These are phyloP conservation scores for Procambarus virginalis DNA, from an alignment of 1,140 invertebrate species.

Conservation along the genomic window DNA sequence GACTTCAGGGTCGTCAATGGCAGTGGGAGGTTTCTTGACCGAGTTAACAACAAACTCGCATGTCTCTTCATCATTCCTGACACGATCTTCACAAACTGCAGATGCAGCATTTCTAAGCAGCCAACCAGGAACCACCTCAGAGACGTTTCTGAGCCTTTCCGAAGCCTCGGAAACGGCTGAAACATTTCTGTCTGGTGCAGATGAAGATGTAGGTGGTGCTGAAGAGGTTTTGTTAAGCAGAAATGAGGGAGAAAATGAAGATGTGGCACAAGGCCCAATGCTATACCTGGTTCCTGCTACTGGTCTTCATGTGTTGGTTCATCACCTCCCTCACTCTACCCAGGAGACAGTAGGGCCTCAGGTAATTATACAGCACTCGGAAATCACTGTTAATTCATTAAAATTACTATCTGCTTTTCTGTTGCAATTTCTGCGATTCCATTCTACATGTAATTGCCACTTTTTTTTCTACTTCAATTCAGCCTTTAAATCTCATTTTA, in stretches of 20 bases:
- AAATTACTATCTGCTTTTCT: too few species aligned
- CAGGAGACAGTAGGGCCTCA: constrained; percentile 8
- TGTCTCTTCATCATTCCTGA: neutral
- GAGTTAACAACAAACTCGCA: neutral
- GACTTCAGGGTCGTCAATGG: neutral
- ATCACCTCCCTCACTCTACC: constrained; percentile 16
- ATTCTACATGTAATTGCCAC: too few species aligned
- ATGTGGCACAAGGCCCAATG: constrained; percentile 3
- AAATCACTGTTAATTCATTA: too few species aligned
- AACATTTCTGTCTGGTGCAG: constrained; percentile 4
- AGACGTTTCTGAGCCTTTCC: constrained; percentile 10
- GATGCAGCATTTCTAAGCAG: constrained; percentile 8
- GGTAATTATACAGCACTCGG: neutral
- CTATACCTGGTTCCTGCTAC: constrained; percentile 19
- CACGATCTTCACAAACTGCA: neutral
- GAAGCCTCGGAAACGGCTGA: neutral
- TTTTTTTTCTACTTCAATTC: too few species aligned
- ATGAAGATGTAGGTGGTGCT: constrained; percentile 1
- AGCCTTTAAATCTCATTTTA: too few species aligned
- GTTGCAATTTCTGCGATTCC: too few species aligned
- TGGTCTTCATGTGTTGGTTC: constrained; percentile 22
- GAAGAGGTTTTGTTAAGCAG: constrained; percentile 9
- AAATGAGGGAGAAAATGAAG: neutral
- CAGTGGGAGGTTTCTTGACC: neutral
- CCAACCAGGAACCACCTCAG: neutral